A percentile compares a stretch with the other conserved stretches of the same genome.
Evolutionary conservation across 2,113 vertebrate species (phyloP).

Genomic region (Chaenogobius annularis): DNA sequence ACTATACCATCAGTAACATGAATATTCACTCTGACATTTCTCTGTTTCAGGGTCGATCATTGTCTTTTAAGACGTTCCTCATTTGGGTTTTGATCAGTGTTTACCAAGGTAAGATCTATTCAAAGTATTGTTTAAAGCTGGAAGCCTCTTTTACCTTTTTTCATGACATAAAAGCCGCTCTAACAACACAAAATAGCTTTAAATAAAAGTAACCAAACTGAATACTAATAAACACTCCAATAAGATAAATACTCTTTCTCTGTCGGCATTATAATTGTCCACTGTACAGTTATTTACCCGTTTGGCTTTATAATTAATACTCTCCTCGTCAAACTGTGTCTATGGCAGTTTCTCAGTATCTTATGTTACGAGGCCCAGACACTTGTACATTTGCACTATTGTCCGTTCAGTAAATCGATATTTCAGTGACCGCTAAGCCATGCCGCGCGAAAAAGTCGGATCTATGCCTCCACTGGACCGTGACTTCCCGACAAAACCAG

Average conservation of each 20-base stretch:
- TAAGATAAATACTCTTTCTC: too few relatives aligned
- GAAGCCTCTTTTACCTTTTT: too few relatives aligned
- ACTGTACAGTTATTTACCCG: neutral
- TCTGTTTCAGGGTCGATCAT: conserved; percentile 86
- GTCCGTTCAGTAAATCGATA: conserved; percentile 76
- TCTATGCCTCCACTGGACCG: conserved; percentile 67
- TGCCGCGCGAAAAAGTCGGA: conserved; percentile 65
- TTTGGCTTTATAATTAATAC: conserved; percentile 30
- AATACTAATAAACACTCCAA: too few relatives aligned
- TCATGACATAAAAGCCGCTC: too few relatives aligned
- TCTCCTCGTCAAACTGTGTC: conserved; percentile 25
- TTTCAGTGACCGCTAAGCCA: conserved; percentile 67
- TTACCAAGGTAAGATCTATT: conserved; percentile 76
- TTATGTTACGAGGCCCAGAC: conserved; percentile 62
- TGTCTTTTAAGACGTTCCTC: conserved; percentile 88
- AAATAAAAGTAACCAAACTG: too few relatives aligned
- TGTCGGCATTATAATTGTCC: neutral
- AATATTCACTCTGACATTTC: neutral
- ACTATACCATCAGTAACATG: neutral
- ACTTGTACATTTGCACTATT: conserved; percentile 66
- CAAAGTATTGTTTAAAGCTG: too few relatives aligned
- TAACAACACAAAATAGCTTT: too few relatives aligned
- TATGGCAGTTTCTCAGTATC: conserved; percentile 64
- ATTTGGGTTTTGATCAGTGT: conserved; percentile 80
- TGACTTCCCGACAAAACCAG: conserved; percentile 69